Conservation (phyloP, 2,888 invertebrate genomes). For the Lasius fuliginosus region DNA sequence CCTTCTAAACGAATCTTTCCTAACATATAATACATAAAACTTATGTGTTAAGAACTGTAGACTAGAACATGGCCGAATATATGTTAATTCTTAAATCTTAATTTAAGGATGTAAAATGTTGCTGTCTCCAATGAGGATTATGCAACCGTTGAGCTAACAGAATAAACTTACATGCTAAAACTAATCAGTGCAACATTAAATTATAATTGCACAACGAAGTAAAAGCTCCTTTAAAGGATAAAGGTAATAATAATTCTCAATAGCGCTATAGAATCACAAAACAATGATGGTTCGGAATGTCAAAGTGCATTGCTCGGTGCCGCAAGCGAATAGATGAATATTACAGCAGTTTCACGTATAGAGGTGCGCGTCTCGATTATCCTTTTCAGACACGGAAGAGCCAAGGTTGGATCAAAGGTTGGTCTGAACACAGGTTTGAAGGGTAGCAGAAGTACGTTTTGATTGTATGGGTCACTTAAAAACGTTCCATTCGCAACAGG, state of each 20-base stretch:
- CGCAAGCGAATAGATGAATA: constrained; percentile 52
- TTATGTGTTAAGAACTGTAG: constrained; percentile 67
- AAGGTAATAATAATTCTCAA: constrained; percentile 43
- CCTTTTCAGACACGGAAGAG: constrained; percentile 61
- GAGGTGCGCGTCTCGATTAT: background rate
- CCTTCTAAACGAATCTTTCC: constrained; percentile 51
- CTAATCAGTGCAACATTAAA: constrained; percentile 43
- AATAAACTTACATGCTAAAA: constrained; percentile 34
- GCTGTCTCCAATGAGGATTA: constrained; percentile 6
- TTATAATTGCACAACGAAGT: constrained; percentile 43
- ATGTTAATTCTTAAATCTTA: constrained; percentile 61
- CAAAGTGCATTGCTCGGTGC: constrained; percentile 67
- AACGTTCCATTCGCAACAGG: constrained; percentile 52
- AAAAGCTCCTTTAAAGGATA: constrained; percentile 35
- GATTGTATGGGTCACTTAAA: constrained; percentile 55
- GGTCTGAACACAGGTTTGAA: constrained; percentile 84
- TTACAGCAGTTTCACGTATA: constrained; percentile 20
- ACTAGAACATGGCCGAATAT: constrained; percentile 75
- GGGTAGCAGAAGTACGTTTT: constrained; percentile 75
- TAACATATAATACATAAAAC: constrained; percentile 55
- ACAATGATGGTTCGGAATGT: constrained; percentile 70
- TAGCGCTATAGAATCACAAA: constrained; percentile 59
- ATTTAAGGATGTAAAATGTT: constrained; percentile 3
- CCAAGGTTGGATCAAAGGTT: constrained; percentile 68
- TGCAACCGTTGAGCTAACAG: constrained; percentile 16